Base-by-base conservation (phyloP, 2,113 vertebrate species). In the Limanda limanda region DNA sequence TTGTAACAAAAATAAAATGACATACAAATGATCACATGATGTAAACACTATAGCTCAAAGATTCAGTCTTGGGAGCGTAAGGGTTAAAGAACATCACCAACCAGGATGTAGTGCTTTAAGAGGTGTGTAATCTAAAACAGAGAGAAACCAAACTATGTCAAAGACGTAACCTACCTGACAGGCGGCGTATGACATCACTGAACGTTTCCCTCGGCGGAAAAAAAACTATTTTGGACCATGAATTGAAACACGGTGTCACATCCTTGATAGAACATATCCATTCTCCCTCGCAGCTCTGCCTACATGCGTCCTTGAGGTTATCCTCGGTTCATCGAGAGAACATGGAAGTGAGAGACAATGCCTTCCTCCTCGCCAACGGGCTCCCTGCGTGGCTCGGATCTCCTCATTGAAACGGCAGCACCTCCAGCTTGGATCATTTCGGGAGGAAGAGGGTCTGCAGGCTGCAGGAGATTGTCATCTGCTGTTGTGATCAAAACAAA, bases 321-420 rank as follows among this genome's bases (percentile, higher is more conserved):
- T 93, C 93, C 81, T 3, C 84, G 90, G 94, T 93, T 94, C 92
- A 94, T 93, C 92, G 66, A 78, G 85, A 81, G 88, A 92, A 94
- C 93, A 87, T 93, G 93, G 94, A 95, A 94, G 91, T 91, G 88
- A 88, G 88, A 92, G 88, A 94, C 94, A 94, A 94, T 94, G 92
- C 90, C 83, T 85, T 80, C 82, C 80, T 82, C 84, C 86, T 65
- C 76, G 81, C 74, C 88, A 74, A 65, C 79, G 64, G 73, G 68
- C 74, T 85, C 85, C 75, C 45, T 61, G 77, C 81, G 83, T 84
- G 86, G 76, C 76, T 89, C 65, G 20, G 76, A 87, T 70, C 74
- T 24, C 77, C 85, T 78, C 79, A 87, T 67, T 87, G 64, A 89
- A 84, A 87, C 82, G 25, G 57, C 80, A 77, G 81, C 84, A 87